A percentile compares a stretch with the other conserved stretches of the same genome.
Evolutionary conservation across 2,113 vertebrate genomes (phyloP).

Genomic region (Hippocampus mohnikei): DNA sequence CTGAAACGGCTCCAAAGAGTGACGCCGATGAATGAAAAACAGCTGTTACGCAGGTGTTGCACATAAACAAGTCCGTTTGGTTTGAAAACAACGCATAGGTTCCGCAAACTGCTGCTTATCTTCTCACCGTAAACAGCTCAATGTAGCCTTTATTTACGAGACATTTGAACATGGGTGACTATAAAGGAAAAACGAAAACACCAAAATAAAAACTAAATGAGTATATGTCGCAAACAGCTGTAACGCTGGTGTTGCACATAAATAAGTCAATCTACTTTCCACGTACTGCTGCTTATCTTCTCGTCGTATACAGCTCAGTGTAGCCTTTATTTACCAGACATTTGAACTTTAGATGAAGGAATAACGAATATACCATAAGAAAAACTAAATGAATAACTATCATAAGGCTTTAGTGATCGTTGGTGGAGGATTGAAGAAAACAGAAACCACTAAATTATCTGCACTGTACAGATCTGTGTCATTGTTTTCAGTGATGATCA

Average conservation of each 20-base stretch:
- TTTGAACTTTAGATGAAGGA: neutral
- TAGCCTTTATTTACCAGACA: neutral
- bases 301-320: too few relatives aligned
- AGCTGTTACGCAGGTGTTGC: slow-evolving; percentile 17
- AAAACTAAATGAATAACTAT: neutral
- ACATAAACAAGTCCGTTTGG: slow-evolving; percentile 46
- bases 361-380: neutral
- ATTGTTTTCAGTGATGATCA: too few relatives aligned
- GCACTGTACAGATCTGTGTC: neutral
- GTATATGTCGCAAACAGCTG: slow-evolving; percentile 5
- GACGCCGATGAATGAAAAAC: neutral
- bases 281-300: neutral
- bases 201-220: neutral
- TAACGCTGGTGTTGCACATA: slow-evolving; percentile 15
- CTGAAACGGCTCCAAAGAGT: too few relatives aligned
- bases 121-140: too few relatives aligned
- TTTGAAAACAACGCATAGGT: neutral
- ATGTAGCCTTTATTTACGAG: neutral
- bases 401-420: neutral
- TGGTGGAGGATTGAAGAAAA: neutral
- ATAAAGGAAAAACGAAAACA: neutral
- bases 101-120: slow-evolving; percentile 4
- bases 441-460: neutral
- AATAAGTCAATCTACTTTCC: slow-evolving; percentile 51
- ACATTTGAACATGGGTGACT: neutral